These are phyloP conservation scores for Sarcophaga caerulescens DNA, from an alignment of 2,888 invertebrate species.

Conservation along the genomic window DNA sequence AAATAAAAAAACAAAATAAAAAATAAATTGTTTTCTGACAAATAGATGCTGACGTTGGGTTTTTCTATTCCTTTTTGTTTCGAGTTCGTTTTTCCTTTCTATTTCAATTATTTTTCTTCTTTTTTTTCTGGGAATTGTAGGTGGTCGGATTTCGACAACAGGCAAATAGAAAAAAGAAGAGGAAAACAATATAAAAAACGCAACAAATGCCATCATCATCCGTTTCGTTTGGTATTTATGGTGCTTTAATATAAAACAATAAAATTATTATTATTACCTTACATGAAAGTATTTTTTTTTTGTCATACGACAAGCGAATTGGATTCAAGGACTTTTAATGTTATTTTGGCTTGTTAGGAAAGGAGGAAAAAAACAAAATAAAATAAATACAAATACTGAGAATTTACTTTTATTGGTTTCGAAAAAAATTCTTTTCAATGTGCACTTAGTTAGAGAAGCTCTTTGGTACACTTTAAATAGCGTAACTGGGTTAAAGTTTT, in stretches of 20 bases:
- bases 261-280: slow-evolving; percentile 64
- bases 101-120: not conserved
- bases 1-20: slow-evolving; percentile 3
- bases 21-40: slow-evolving; percentile 53
- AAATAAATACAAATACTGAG: not conserved
- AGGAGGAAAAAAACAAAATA: not conserved
- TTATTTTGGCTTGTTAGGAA: slow-evolving; percentile 21
- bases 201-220: slow-evolving; percentile 10
- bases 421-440: no score
- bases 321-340: slow-evolving; percentile 40
- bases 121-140: not conserved
- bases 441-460: no score
- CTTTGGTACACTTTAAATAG: not conserved
- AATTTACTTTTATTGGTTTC: slow-evolving; percentile 48
- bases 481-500: not conserved
- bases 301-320: slow-evolving; percentile 23
- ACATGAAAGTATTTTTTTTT: slow-evolving; percentile 23
- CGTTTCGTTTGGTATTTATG: slow-evolving; percentile 51
- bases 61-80: not conserved
- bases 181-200: not conserved
- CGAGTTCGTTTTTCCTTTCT: not conserved
- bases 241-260: slow-evolving; percentile 59
- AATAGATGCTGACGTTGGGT: slow-evolving; percentile 31
- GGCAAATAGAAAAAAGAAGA: not conserved
- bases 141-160: slow-evolving; percentile 11